Evolutionary conservation across 2,888 invertebrate species (phyloP).

Genomic region (Oithona nana): DNA sequence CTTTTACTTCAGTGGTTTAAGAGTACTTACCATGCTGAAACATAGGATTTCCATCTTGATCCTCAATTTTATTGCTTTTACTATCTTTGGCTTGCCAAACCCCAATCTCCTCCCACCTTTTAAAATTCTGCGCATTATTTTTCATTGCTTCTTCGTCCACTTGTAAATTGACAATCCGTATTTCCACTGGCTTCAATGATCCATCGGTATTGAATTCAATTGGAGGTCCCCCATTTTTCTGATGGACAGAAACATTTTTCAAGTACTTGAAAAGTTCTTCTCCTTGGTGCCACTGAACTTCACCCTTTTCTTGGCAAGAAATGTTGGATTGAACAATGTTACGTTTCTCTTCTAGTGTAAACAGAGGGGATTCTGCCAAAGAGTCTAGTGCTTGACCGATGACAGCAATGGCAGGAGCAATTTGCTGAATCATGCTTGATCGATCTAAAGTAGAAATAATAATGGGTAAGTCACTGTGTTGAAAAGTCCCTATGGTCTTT

Average conservation of each 20-base stretch:
- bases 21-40: not conserved
- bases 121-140: not conserved
- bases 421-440: constrained; percentile 58
- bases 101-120: constrained; percentile 73
- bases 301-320: not conserved
- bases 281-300: not conserved
- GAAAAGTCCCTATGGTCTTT: no score
- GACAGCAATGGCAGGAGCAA: constrained; percentile 71
- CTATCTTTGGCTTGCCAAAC: constrained; percentile 62
- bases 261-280: constrained; percentile 36
- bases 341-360: constrained; percentile 25
- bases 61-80: constrained; percentile 1
- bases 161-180: constrained; percentile 82
- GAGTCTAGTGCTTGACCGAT: constrained; percentile 77
- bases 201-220: constrained; percentile 83
- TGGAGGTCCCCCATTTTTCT: constrained; percentile 45
- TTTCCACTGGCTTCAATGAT: constrained; percentile 63
- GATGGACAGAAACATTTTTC: constrained; percentile 69
- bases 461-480: no score
- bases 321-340: constrained; percentile 3
- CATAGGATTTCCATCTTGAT: not conserved
- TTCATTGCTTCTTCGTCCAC: constrained; percentile 39
- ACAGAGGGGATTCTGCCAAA: constrained; percentile 53
- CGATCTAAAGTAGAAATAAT: no score
- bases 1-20: not conserved